Evolutionary conservation across 2,113 vertebrate genomes (phyloP).

Genomic region (Nettapus auritus): DNA sequence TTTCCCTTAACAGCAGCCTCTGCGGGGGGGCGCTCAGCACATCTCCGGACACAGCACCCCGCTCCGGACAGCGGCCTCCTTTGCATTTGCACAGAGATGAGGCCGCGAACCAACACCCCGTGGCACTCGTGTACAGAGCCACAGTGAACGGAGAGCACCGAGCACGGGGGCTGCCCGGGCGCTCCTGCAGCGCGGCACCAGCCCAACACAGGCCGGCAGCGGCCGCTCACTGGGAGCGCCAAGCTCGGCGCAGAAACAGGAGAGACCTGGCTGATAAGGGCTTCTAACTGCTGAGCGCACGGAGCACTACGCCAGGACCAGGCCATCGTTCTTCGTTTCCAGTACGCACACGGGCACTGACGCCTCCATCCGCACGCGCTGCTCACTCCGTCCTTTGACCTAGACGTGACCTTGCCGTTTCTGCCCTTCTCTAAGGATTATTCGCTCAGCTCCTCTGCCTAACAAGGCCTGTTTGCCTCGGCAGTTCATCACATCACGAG

Average conservation of each 20-base stretch:
- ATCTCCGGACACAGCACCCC: accelerated
- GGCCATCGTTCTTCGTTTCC: neutral
- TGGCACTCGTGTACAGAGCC: no score
- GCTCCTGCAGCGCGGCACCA: neutral
- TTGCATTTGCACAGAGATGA: neutral
- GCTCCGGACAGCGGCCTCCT: neutral
- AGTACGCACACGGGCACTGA: accelerated
- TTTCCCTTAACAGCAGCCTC: neutral
- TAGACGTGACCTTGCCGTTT: neutral
- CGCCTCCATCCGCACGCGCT: neutral
- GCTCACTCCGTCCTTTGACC: neutral
- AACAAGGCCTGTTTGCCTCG: neutral
- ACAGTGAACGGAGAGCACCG: no score
- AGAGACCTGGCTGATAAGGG: neutral
- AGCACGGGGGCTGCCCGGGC: neutral
- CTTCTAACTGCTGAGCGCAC: neutral
- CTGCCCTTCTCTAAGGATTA: constrained; percentile 4
- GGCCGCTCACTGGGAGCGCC: neutral
- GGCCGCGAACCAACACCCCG: neutral
- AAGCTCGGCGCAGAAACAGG: neutral
- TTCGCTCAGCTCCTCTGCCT: neutral
- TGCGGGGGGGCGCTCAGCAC: neutral
- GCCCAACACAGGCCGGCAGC: neutral
- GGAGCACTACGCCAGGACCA: accelerated
- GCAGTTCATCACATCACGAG: neutral